Evolutionary conservation across 2,888 invertebrate genomes (phyloP).

Genomic region (Iselma pallidipennis): DNA sequence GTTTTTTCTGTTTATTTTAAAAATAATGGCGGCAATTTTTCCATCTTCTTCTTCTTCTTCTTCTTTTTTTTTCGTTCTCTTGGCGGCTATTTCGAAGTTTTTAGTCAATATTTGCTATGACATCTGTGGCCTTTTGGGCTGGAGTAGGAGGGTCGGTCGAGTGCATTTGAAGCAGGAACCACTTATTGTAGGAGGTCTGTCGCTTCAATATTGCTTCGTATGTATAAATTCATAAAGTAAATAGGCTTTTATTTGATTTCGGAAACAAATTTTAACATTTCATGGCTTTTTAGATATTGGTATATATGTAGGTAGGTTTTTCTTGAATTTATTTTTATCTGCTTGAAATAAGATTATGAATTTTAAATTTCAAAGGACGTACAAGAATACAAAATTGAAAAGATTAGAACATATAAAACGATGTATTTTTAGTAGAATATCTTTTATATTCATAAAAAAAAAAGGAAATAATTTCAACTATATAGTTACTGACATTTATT

Average conservation of each 20-base stretch:
- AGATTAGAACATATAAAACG: no score
- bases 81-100: not conserved
- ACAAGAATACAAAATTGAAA: no score
- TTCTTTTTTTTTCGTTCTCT: not conserved
- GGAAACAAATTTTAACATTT: not conserved
- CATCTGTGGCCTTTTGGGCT: not conserved
- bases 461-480: no score
- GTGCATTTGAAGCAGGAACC: conserved; percentile 2
- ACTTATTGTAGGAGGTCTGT: not conserved
- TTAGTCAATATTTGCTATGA: not conserved
- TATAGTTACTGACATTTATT: no score
- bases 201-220: not conserved
- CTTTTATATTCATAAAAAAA: no score
- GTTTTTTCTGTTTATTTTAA: not conserved
- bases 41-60: not conserved
- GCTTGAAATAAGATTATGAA: no score
- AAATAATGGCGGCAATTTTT: not conserved
- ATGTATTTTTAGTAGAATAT: no score
- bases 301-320: not conserved
- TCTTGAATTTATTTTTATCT: no score
- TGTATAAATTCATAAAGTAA: conserved; percentile 2
- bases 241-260: conserved; percentile 1
- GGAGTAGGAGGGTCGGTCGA: no score
- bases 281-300: not conserved
- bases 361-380: no score